Base-by-base conservation (phyloP, 2,888 invertebrate species). In the Tyria jacobaeae region DNA sequence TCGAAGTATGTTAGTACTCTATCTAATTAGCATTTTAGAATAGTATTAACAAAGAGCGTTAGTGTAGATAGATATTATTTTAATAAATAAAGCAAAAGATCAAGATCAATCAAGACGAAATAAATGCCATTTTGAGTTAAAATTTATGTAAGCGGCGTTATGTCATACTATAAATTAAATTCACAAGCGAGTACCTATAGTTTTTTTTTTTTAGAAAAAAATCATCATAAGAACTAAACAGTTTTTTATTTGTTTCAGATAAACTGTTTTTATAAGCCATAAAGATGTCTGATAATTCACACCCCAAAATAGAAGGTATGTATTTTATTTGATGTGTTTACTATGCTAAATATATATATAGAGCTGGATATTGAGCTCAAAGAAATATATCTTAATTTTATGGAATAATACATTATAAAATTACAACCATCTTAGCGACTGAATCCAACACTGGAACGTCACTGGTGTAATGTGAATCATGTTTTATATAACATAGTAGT, bases 281-380 rank as follows among this genome's bases (percentile, higher is more conserved):
- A 54, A 80, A 71, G 56, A 83, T 84, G 85, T 79, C 81, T 56
- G 85, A 84, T 60, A 66, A 71, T 62, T 62, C 69, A 54, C 81
- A 82, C 61, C 58, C 57, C 41, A 85, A 85, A 70, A 79, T 84
- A 71, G 85, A 85, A 77, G 82, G 84, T 84, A 73, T 75, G 69
- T 61, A 24, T 31, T 21, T 17, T 3, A 44, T 17, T 3, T 10
- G 17, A 4, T 21, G 17, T 17, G n/a, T 41, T 41, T 10, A 37
- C 15, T 4, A 14, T 12, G 1, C 37, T 37, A 37, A 14, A 17
- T 41, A 17, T 15, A 7, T 41, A 7, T 39, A n/a, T 3, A 15
- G 14, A 37, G 37, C 0, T n/a, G 1, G 5, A 39, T n/a, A n/a
- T 39, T 39, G 39, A 15, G 39, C 39, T n/a, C 1, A 39, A 15